phyloP scores from a whole-genome alignment of 2,888 invertebrate genomes.

The Choreutis nemorana region DNA sequence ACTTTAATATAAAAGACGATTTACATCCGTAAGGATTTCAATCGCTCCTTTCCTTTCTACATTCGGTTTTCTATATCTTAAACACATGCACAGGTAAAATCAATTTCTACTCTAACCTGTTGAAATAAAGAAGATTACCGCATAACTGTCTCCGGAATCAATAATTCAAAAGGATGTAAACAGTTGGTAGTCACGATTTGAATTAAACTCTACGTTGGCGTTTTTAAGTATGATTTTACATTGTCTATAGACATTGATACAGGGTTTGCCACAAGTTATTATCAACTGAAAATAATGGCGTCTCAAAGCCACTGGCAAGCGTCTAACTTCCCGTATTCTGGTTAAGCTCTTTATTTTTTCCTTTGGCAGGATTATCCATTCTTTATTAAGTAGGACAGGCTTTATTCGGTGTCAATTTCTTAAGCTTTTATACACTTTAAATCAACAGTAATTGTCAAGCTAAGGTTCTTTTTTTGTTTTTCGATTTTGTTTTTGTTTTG shows the following conservation, averaged over 20 bases:
- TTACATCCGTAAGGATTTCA: constrained; percentile 29
- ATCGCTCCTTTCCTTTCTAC: constrained; percentile 17
- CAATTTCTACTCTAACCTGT: constrained; percentile 29
- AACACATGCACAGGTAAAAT: constrained; percentile 20
- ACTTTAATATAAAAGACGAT: constrained; percentile 37
- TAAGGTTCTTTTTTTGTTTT: too few relatives aligned
- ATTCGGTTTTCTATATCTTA: constrained; percentile 19
- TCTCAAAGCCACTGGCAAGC: constrained; percentile 40
- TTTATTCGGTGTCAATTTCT: too few relatives aligned
- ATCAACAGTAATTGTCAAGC: too few relatives aligned
- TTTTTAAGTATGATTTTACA: constrained; percentile 16
- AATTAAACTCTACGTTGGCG: constrained; percentile 31
- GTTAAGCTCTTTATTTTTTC: constrained; percentile 30
- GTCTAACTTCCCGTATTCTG: constrained; percentile 39
- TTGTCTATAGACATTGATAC: not conserved
- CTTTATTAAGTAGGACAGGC: too few relatives aligned
- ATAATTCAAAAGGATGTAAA: constrained; percentile 17
- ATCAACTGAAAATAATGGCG: constrained; percentile 43
- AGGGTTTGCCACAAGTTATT: constrained; percentile 24
- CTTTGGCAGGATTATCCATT: too few relatives aligned
- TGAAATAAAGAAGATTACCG: constrained; percentile 21
- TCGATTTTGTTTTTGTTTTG: too few relatives aligned
- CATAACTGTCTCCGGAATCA: constrained; percentile 9
- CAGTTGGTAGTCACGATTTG: constrained; percentile 20
- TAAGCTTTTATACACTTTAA: too few relatives aligned